phyloP scores from a whole-genome alignment of 2,888 invertebrate species.

The Cerastis rubricosa region DNA sequence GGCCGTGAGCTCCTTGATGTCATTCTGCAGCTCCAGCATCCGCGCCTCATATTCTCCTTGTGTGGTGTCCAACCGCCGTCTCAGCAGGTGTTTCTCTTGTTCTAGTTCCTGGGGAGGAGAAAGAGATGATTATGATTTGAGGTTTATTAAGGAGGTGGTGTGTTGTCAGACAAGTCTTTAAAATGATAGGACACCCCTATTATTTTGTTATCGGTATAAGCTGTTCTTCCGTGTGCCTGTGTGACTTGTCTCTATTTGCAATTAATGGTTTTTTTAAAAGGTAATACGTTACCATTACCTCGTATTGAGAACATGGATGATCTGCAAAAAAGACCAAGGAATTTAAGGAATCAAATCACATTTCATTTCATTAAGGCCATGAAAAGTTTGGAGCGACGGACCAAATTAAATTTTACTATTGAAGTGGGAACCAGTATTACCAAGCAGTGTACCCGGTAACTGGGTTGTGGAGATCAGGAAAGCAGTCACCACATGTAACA shows the following conservation, averaged over 20 bases:
- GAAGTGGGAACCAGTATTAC: neutral
- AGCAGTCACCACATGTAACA: neutral
- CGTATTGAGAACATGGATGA: too few relatives aligned
- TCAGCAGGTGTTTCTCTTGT: slow-evolving; percentile 97
- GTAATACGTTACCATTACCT: neutral
- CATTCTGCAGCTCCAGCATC: slow-evolving; percentile 96
- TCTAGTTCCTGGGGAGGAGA: slow-evolving; percentile 93
- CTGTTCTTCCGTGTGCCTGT: neutral
- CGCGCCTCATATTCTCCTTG: slow-evolving; percentile 97
- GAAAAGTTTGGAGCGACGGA: neutral
- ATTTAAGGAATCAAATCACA: neutral
- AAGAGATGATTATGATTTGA: neutral
- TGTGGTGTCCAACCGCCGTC: slow-evolving; percentile 95
- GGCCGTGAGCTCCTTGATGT: slow-evolving; percentile 94
- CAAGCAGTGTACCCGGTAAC: neutral
- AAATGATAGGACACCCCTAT: neutral
- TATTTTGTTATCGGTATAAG: neutral
- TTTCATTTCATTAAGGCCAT: too few relatives aligned
- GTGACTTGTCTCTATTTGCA: neutral
- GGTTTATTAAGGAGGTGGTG: neutral
- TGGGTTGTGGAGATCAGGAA: neutral
- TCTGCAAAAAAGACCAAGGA: neutral
- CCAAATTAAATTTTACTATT: neutral
- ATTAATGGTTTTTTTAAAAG: neutral
- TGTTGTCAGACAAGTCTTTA: neutral